Evolutionary conservation across 2,113 vertebrate species (phyloP).

Genomic region (Myxocyprinus asiaticus): DNA sequence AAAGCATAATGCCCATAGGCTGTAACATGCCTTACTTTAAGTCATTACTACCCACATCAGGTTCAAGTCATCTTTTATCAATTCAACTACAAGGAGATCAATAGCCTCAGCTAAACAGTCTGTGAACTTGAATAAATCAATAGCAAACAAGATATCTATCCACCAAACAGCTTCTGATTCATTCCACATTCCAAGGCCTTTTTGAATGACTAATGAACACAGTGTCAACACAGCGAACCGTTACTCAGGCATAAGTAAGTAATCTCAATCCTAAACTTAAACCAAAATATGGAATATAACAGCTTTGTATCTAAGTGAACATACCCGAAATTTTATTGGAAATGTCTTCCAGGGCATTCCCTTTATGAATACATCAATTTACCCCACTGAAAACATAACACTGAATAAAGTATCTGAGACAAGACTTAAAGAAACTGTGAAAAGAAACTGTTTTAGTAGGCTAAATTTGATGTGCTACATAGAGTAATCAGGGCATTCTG

Average conservation of each 20-base stretch:
- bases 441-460: too few species aligned
- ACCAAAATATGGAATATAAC: neutral
- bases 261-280: slow-evolving; percentile 18
- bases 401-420: neutral
- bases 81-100: slow-evolving; percentile 21
- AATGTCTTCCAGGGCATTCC: neutral
- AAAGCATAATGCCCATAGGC: neutral
- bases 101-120: slow-evolving; percentile 20
- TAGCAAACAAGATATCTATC: slow-evolving; percentile 45
- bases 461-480: neutral
- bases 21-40: slow-evolving; percentile 19
- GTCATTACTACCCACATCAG: slow-evolving; percentile 29
- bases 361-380: neutral
- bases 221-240: slow-evolving; percentile 2
- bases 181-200: slow-evolving; percentile 8
- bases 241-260: slow-evolving; percentile 26
- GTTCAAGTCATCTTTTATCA: slow-evolving; percentile 33
- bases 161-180: slow-evolving; percentile 44
- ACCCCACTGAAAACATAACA: neutral
- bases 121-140: slow-evolving; percentile 46
- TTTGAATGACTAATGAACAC: slow-evolving; percentile 41
- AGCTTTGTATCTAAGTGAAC: neutral
- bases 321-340: neutral
- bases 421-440: neutral
- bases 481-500: neutral